phyloP scores from a whole-genome alignment of 2,113 vertebrate species.

The Microtus ochrogaster region DNA sequence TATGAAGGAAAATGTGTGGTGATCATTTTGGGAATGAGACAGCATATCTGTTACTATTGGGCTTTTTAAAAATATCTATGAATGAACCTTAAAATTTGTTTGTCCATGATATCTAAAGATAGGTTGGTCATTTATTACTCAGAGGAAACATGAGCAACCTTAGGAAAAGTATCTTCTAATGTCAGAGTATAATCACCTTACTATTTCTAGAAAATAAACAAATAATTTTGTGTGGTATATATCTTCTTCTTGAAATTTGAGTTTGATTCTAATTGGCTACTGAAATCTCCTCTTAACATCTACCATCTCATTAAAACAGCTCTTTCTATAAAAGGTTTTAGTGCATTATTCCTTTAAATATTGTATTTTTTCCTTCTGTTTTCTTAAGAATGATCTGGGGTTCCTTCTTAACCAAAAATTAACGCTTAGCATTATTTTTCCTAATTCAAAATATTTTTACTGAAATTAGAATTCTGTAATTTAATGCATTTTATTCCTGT shows the following conservation, averaged over 20 bases:
- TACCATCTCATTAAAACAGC: not conserved
- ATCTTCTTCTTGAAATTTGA: constrained; percentile 12
- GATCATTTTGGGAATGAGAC: not conserved
- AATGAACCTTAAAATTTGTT: constrained; percentile 12
- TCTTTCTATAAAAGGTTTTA: not conserved
- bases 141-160: not conserved
- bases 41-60: not conserved
- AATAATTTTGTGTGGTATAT: not conserved
- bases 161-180: constrained; percentile 7
- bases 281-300: constrained; percentile 29
- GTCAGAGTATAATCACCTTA: not conserved
- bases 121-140: not conserved
- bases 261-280: constrained; percentile 28
- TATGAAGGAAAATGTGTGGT: not conserved
- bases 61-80: constrained; percentile 21
- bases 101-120: constrained; percentile 44
- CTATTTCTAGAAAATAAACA: constrained; percentile 27
- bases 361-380: not conserved
- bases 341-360: constrained; percentile 15
- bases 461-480: not conserved
- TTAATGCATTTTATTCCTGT: constrained; percentile 2
- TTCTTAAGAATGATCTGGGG: not conserved
- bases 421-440: not conserved
- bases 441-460: constrained; percentile 13
- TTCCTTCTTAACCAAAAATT: constrained; percentile 38